Base-by-base conservation (phyloP, 2,888 invertebrate species). In the Parnassius apollo region DNA sequence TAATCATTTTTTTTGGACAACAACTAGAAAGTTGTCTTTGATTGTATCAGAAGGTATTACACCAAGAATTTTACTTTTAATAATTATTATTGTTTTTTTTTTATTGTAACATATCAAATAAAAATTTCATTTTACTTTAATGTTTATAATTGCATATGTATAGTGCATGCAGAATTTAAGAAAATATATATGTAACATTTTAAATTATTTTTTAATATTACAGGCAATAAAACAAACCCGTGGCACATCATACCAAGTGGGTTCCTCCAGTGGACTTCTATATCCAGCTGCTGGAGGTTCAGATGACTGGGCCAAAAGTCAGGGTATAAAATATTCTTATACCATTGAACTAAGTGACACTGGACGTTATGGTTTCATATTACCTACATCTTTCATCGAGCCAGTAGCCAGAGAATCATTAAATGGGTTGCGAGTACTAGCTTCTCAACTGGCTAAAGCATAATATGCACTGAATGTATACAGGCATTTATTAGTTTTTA, bases 271-370 rank as follows among this genome's bases (percentile, higher is more conserved):
- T 54, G 93, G 93, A n/a, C 93, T 95, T 0, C 88, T 97, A 1
- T 97, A 97, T 80, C 95, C 97, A 1, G 96, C 96, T 2, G 88
- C 96, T 44, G 97, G 97, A 1, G 96, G 96, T 12, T 96, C 96
- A 0, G 96, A 97, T 74, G 98, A 98, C 82, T 98, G 98, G 97
- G 98, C 97, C 9, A 97, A 98, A 83, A 96, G 96, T 1, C 91
- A 93, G 50, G 94, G 95, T 9, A 95, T 98, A 68, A 97, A 97
- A 80, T 98, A 98, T 80, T 88, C 97, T 1, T 98, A 96, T 86
- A 98, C 98, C 0, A 93, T 98, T 62, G 98, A 98, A 89, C 93
- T 98, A 60, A 93, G 97, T 59, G 98, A 98, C 82, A 95, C 93
- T 1, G 98, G 98, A 0, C 92, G 93, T 62, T 94, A 95, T 78